phyloP scores from a whole-genome alignment of 2,888 invertebrate genomes.

The Noctua comes region DNA sequence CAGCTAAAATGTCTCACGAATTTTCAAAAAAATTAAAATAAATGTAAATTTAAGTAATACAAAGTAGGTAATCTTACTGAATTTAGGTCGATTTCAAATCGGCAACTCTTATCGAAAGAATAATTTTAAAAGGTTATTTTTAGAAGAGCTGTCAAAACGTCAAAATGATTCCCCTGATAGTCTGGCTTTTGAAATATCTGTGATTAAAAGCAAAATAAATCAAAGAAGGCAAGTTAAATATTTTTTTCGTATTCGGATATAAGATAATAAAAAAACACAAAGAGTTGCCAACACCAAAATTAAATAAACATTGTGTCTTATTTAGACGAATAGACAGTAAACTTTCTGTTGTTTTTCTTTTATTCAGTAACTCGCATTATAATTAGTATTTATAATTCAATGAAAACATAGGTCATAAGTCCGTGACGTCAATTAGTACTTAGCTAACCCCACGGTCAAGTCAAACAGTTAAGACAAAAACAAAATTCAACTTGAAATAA shows the following conservation, averaged over 20 bases:
- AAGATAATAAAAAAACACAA: not conserved
- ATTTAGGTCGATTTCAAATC: not conserved
- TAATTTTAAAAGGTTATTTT: slow-evolving; percentile 19
- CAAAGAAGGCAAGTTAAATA: not conserved
- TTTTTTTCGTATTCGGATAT: not conserved
- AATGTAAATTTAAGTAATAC: not conserved
- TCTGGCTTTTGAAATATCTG: slow-evolving; percentile 12
- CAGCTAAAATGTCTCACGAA: not conserved
- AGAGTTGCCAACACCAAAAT: not conserved
- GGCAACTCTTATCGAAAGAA: not conserved
- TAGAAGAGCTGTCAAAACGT: slow-evolving; percentile 34
- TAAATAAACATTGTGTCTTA: not conserved
- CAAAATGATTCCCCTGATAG: slow-evolving; percentile 36
- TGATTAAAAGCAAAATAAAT: slow-evolving; percentile 9
- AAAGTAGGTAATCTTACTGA: not conserved
- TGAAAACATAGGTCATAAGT: slow-evolving; percentile 21
- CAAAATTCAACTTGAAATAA: slow-evolving; percentile 47
- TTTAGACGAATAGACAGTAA: not conserved
- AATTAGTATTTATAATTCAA: slow-evolving; percentile 9
- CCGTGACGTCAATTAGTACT: slow-evolving; percentile 14
- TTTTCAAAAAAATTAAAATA: not conserved
- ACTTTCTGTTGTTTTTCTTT: not conserved
- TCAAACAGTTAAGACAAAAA: slow-evolving; percentile 26
- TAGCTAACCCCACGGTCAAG: slow-evolving; percentile 36
- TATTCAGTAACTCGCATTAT: not conserved